A percentile compares a stretch with the other conserved stretches of the same genome.
Evolutionary conservation across 2,888 invertebrate genomes (phyloP).

Genomic region (Endotricha flammealis): DNA sequence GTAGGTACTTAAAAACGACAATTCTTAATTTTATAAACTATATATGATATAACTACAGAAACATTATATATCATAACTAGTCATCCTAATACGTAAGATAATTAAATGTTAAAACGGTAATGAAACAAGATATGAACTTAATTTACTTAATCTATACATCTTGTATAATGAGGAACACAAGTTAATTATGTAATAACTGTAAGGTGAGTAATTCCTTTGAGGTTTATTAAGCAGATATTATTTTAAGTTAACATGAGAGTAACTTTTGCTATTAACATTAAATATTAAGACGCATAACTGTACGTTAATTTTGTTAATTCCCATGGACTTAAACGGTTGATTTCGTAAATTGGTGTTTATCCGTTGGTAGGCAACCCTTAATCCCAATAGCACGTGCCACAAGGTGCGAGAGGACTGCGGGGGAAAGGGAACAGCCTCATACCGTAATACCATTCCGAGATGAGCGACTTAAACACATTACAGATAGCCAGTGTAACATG

Average conservation of each 20-base stretch:
- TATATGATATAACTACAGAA: background rate
- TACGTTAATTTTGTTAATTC: slow-evolving; percentile 7
- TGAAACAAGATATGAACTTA: too few species aligned
- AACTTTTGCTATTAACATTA: slow-evolving; percentile 8
- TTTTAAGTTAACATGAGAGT: slow-evolving; percentile 10
- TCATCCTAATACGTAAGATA: slow-evolving; percentile 1
- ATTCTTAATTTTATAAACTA: too few species aligned
- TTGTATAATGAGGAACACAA: too few species aligned
- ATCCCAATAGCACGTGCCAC: slow-evolving; percentile 46
- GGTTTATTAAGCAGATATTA: slow-evolving; percentile 9
- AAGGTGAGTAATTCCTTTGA: too few species aligned
- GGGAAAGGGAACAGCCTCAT: slow-evolving; percentile 45
- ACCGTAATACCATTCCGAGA: slow-evolving; percentile 74
- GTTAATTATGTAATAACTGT: too few species aligned
- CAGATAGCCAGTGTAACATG: slow-evolving; percentile 43
- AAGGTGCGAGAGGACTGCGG: slow-evolving; percentile 39
- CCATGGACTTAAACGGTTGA: slow-evolving; percentile 1
- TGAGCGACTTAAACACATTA: slow-evolving; percentile 74
- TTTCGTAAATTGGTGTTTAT: background rate
- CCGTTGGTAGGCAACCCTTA: slow-evolving; percentile 54
- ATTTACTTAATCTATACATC: too few species aligned
- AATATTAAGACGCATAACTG: slow-evolving; percentile 1
- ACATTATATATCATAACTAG: too few species aligned
- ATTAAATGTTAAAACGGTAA: slow-evolving; percentile 1
- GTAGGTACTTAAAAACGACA: too few species aligned